Evolutionary conservation across 1,140 invertebrate species (phyloP), one percentile per base, ranked within the genome.

Genomic region (Mercenaria mercenaria): DNA sequence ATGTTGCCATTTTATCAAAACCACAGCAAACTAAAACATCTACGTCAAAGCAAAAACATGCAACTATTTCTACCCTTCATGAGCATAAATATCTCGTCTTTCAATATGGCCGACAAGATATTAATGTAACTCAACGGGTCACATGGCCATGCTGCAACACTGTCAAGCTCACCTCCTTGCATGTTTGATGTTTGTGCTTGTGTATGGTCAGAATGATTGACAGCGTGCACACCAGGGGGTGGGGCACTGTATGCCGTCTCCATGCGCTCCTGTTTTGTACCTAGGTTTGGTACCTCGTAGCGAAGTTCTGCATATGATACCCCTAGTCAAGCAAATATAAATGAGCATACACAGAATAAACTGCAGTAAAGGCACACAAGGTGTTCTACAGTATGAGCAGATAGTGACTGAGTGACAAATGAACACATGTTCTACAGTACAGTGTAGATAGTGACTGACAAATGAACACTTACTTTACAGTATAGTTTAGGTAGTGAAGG

Each of bases 281-380:
- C 91, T 59, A 88, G 81, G 52, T 80, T 88, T 18, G 93, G 92
- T 20, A 93, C 90, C 82, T 95, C 94, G 74, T 95, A 95, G 10
- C 93, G 91, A 69, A 95, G 92, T 88, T 95, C 94, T 56, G 95
- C 95, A 91, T 95, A 95, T 43, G 94, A 93, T 47, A 95, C 92
- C 83, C 93, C 94, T 94, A 90, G 56, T 86, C 18, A n/a, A 81
- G 37, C 39, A 61, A 89, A 76, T 39, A 81, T 1, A 72, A 89
- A 72, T 20, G 56, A 74, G 43, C 32, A 59, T 18, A 50, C 37
- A 61, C 23, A 85, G 26, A 43, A 50, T 59, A n/a, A 67, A 59
- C 26, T n/a, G 41, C 47, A n/a, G 26, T 64, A 64, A 29, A n/a
- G 59, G 26, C 29, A 26, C 3, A 64, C n/a, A 29, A 8, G 15